Evolutionary conservation across 2,113 vertebrate species (phyloP).

Genomic region (Chionis minor): DNA sequence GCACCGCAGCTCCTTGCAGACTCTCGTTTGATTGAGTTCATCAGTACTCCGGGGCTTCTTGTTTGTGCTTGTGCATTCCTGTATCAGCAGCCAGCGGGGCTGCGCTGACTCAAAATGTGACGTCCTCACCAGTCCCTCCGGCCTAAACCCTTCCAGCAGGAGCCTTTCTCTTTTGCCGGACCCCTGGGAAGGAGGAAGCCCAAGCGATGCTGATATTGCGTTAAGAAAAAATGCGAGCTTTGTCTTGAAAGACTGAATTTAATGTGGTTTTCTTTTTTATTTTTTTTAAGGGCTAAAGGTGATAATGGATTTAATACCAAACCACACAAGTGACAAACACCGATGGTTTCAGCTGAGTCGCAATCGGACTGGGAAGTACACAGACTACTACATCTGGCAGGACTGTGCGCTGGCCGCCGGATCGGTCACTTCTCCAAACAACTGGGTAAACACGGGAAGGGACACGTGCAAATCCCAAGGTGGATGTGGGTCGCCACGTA

Average conservation of each 20-base stretch:
- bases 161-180: neutral
- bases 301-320: constrained; percentile 95
- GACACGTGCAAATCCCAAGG: neutral
- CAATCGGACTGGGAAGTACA: constrained; percentile 80
- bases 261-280: neutral
- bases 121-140: neutral
- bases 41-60: neutral
- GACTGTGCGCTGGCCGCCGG: constrained; percentile 72
- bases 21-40: neutral
- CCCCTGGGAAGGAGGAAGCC: neutral
- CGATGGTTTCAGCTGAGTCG: constrained; percentile 93
- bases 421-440: constrained; percentile 81
- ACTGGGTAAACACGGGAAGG: constrained; percentile 82
- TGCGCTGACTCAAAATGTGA: neutral
- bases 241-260: neutral
- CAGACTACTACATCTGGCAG: constrained; percentile 92
- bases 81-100: too few relatives aligned
- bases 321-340: constrained; percentile 94
- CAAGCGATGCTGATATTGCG: neutral
- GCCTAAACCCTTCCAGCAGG: neutral
- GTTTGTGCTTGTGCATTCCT: too few relatives aligned
- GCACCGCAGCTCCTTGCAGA: neutral
- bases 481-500: neutral
- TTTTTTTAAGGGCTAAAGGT: constrained; percentile 85
- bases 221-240: neutral